Conservation (phyloP, 1,140 invertebrate species). For the Drosophila bocqueti region DNA sequence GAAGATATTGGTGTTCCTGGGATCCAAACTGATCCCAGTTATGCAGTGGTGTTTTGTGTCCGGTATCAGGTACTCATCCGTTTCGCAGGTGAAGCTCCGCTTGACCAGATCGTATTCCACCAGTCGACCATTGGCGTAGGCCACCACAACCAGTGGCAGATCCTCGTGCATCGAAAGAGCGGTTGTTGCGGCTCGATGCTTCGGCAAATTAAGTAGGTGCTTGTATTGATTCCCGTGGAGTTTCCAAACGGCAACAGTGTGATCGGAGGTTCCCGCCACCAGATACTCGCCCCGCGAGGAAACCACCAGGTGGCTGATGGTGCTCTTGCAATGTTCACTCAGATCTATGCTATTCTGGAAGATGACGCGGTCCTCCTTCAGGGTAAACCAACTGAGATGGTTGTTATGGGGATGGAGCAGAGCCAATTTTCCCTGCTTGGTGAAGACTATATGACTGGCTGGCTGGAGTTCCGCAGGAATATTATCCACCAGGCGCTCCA, state of each 20-base stretch:
- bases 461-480: constrained; percentile 81
- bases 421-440: constrained; percentile 83
- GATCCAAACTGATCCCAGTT: constrained; percentile 87
- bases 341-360: constrained; percentile 36
- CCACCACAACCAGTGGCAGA: constrained; percentile 87
- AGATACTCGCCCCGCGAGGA: constrained; percentile 87
- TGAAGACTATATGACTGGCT: constrained; percentile 86
- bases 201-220: constrained; percentile 87
- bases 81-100: constrained; percentile 87
- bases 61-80: constrained; percentile 36
- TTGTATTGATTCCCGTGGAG: constrained; percentile 85
- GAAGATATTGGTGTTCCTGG: constrained; percentile 87
- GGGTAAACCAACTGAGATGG: constrained; percentile 55
- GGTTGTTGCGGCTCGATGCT: constrained; percentile 88
- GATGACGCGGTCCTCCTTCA: constrained; percentile 13
- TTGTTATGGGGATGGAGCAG: constrained; percentile 64
- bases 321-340: constrained; percentile 12
- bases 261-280: constrained; percentile 87
- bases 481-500: constrained; percentile 85
- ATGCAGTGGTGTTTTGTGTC: constrained; percentile 80
- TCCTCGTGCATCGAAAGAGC: constrained; percentile 88
- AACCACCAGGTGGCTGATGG: constrained; percentile 43
- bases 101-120: constrained; percentile 89
- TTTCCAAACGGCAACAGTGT: constrained; percentile 88
- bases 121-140: constrained; percentile 91